Percentiles rank a stretch among this genome's conserved stretches.
These are phyloP conservation scores for Micromussa lordhowensis DNA, from an alignment of 92 coral and sea anemone species.

Conservation along the genomic window DNA sequence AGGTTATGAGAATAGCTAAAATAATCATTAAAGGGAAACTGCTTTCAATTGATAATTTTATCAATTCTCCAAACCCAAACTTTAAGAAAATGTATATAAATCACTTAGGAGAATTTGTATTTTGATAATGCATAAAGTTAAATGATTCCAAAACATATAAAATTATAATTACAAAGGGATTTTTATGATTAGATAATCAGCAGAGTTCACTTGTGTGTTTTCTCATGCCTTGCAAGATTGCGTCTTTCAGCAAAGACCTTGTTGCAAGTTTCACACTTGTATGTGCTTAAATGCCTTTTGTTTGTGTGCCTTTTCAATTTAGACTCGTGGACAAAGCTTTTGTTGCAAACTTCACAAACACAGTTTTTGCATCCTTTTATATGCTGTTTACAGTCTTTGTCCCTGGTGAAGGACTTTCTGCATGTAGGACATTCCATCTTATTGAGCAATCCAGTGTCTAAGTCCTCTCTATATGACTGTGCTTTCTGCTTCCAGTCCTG, in stretches of 20 bases:
- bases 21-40: too few species aligned
- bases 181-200: too few species aligned
- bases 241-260: conserved; percentile 62
- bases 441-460: conserved; percentile 56
- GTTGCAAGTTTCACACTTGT: conserved; percentile 52
- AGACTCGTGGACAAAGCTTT: conserved; percentile 35
- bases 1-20: too few species aligned
- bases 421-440: conserved; percentile 50
- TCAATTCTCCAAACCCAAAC: too few species aligned
- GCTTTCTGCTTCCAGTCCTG: conserved; percentile 66
- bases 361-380: conserved; percentile 61
- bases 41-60: too few species aligned
- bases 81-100: too few species aligned
- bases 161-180: too few species aligned
- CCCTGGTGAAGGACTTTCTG: conserved; percentile 39
- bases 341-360: conserved; percentile 52
- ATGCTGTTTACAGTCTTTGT: conserved; percentile 57
- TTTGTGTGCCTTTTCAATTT: conserved; percentile 52
- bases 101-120: too few species aligned
- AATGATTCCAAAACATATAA: too few species aligned
- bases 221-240: conserved; percentile 52
- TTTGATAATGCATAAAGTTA: too few species aligned
- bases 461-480: conserved; percentile 61
- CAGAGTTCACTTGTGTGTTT: not conserved
- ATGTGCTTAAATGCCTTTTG: conserved; percentile 38